Conservation (phyloP, 2,888 invertebrate genomes). For the Epinotia ramella region DNA sequence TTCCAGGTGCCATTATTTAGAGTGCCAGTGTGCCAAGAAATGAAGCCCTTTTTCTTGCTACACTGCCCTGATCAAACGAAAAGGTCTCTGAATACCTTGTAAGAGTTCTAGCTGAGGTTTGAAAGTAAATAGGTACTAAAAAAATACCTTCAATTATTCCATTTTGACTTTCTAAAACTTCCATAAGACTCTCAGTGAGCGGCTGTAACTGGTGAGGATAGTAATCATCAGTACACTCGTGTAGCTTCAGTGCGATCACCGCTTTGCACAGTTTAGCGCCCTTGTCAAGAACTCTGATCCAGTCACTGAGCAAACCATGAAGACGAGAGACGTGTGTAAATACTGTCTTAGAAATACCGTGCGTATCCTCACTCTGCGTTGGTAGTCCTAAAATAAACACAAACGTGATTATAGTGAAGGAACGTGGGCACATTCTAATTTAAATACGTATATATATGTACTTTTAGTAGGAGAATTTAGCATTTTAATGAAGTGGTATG, state of each 20-base stretch:
- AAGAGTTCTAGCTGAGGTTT: background rate
- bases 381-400: constrained; percentile 65
- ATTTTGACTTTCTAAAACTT: constrained; percentile 61
- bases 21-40: too few species aligned
- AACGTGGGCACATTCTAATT: too few species aligned
- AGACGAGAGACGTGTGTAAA: constrained; percentile 71
- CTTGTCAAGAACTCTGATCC: constrained; percentile 67
- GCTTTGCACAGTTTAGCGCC: constrained; percentile 67
- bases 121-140: background rate
- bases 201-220: constrained; percentile 68
- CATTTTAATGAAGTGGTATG: constrained; percentile 6
- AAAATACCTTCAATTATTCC: constrained; percentile 67
- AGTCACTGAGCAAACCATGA: constrained; percentile 66
- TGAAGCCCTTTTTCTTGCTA: background rate
- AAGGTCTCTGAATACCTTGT: background rate
- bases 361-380: constrained; percentile 67
- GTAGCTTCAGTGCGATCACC: constrained; percentile 66
- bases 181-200: constrained; percentile 64
- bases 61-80: background rate
- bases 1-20: too few species aligned
- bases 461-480: constrained; percentile 39
- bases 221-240: constrained; percentile 69
- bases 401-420: background rate
- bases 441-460: background rate
- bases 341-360: constrained; percentile 72